Percentiles rank a stretch among this genome's conserved stretches.
These are phyloP conservation scores for Pan troglodytes DNA, from an alignment of 2,113 vertebrate genomes.

Conservation along the genomic window DNA sequence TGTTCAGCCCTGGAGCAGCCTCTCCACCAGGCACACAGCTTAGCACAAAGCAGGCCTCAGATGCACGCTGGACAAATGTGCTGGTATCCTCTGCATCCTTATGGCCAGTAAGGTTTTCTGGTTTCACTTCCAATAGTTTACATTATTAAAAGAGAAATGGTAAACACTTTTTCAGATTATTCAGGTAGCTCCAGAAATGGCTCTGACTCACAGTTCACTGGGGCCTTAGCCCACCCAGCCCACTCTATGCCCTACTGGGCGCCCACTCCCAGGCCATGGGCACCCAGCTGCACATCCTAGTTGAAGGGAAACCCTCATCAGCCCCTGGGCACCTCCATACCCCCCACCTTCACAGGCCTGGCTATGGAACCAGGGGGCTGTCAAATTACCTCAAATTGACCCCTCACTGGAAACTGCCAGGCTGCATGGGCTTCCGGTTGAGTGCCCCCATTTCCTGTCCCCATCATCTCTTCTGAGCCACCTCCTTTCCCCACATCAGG, in stretches of 20 bases:
- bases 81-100: fast-evolving
- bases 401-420: fast-evolving
- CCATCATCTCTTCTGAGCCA: neutral
- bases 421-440: neutral
- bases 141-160: neutral
- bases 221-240: too few relatives aligned
- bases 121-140: neutral
- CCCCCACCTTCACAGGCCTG: neutral
- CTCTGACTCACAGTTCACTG: neutral
- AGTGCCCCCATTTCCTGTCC: fast-evolving
- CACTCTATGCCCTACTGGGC: neutral
- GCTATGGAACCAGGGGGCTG: neutral
- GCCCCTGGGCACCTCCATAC: neutral
- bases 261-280: too few relatives aligned
- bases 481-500: neutral
- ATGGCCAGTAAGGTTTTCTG: neutral
- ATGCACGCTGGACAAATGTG: fast-evolving
- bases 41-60: neutral
- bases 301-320: neutral
- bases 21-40: neutral
- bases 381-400: neutral
- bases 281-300: too few relatives aligned
- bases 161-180: neutral
- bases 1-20: fast-evolving
- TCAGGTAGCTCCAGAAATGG: neutral